A percentile compares a stretch with the other conserved stretches of the same genome.
phyloP scores from a whole-genome alignment of 2,888 invertebrate genomes.

The Drosophila kokeensis region DNA sequence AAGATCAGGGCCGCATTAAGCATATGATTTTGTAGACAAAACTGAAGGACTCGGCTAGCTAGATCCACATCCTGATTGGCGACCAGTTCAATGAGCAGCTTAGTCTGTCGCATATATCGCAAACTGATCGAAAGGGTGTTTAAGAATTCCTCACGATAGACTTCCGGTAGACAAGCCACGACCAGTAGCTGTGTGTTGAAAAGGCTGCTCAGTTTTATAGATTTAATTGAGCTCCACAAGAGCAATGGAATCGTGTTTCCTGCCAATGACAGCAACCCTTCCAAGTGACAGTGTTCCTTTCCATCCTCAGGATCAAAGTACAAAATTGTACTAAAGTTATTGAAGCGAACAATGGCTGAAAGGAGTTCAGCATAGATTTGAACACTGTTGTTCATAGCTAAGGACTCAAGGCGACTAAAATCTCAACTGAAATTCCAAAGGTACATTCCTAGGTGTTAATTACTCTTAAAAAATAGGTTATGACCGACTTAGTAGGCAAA shows the following conservation, averaged over 20 bases:
- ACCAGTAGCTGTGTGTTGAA: slow-evolving; percentile 45
- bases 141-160: slow-evolving; percentile 43
- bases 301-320: slow-evolving; percentile 51
- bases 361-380: slow-evolving; percentile 31
- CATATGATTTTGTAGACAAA: slow-evolving; percentile 47
- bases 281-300: slow-evolving; percentile 36
- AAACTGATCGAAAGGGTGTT: slow-evolving; percentile 29
- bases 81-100: slow-evolving; percentile 53
- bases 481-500: too few relatives aligned
- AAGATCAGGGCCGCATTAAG: slow-evolving; percentile 48
- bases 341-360: slow-evolving; percentile 18
- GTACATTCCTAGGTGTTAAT: background rate
- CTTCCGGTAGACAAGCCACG: slow-evolving; percentile 50
- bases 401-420: slow-evolving; percentile 15
- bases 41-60: slow-evolving; percentile 36
- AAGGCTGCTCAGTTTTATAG: slow-evolving; percentile 19
- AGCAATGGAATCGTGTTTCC: slow-evolving; percentile 44
- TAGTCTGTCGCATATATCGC: slow-evolving; percentile 47
- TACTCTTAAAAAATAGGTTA: background rate
- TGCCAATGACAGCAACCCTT: slow-evolving; percentile 2
- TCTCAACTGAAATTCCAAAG: background rate
- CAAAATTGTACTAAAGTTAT: slow-evolving; percentile 43
- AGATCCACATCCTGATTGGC: slow-evolving; percentile 10
- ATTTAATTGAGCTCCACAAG: slow-evolving; percentile 36
- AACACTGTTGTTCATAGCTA: slow-evolving; percentile 34